Percentiles rank a stretch among this genome's conserved stretches.
phyloP scores from a whole-genome alignment of 2,113 vertebrate species.

The Dasypus novemcinctus region DNA sequence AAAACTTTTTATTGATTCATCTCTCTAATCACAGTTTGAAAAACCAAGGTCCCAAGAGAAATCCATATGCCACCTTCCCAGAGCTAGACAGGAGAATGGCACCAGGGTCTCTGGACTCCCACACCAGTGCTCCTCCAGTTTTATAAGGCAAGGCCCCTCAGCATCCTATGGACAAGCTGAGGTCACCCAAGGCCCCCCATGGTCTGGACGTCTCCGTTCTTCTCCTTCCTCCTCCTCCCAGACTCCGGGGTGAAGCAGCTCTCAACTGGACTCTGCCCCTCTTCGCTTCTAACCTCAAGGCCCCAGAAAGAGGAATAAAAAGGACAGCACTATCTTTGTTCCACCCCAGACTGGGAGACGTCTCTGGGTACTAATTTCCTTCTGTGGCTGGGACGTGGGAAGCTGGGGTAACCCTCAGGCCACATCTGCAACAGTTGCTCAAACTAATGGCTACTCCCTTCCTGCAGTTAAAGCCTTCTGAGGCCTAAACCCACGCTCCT shows the following conservation, averaged over 20 bases:
- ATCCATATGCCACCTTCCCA: neutral
- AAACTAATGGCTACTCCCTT: neutral
- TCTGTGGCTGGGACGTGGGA: neutral
- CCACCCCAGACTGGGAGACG: neutral
- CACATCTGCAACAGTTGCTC: neutral
- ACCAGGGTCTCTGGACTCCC: neutral
- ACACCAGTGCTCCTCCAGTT: neutral
- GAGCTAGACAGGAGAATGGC: neutral
- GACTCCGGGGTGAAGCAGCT: neutral
- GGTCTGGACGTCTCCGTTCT: neutral
- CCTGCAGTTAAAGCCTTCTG: neutral
- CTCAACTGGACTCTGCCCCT: neutral
- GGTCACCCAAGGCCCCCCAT: accelerated
- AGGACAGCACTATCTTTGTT: neutral
- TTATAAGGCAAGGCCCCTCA: neutral
- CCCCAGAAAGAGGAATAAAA: neutral
- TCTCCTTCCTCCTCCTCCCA: neutral
- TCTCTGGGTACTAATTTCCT: constrained; percentile 24
- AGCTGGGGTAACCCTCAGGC: neutral
- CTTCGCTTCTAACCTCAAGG: constrained; percentile 39
- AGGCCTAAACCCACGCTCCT: neutral
- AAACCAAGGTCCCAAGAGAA: neutral
- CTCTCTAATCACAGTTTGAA: neutral
- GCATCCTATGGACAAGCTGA: neutral
- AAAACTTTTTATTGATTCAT: neutral